phyloP scores from a whole-genome alignment of 2,113 vertebrate species.

The Pan troglodytes region NHGRI_mPanTro3-v2.1_pri NC_072421.2:46605001-46605500 shows the following conservation, averaged over 20 bases:
- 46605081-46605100: background rate
- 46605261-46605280: background rate
- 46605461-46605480: background rate
- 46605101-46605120: background rate
- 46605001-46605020: background rate
- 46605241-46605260: background rate
- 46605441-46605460: background rate
- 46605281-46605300: background rate
- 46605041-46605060: background rate
- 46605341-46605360: background rate
- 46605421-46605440: background rate
- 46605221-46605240: background rate
- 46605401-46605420: background rate
- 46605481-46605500: background rate
- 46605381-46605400: background rate
- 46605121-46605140: background rate
- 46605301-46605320: background rate
- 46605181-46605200: background rate
- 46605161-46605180: background rate
- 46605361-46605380: background rate
- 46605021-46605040: background rate
- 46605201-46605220: background rate
- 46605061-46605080: background rate
- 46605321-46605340: background rate
- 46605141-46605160: background rate